These are phyloP conservation scores for Drosophila ananassae DNA, from an alignment of 1,140 invertebrate genomes.

Conservation along the genomic window DNA sequence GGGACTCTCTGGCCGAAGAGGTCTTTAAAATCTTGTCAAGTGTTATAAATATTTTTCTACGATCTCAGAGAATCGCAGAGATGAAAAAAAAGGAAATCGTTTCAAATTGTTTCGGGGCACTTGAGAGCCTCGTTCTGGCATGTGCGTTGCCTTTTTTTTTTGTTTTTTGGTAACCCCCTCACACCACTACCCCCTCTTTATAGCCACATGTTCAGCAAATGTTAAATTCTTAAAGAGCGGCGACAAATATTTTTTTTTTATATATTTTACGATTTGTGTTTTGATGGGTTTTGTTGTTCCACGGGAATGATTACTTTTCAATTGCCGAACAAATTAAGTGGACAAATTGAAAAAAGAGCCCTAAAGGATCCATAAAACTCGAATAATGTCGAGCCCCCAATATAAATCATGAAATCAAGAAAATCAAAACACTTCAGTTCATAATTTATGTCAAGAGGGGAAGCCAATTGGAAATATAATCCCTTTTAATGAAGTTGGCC, in stretches of 20 bases:
- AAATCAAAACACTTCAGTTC: slow-evolving; percentile 49
- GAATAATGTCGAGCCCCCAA: slow-evolving; percentile 35
- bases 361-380: slow-evolving; percentile 53
- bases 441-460: slow-evolving; percentile 20
- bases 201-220: slow-evolving; percentile 75
- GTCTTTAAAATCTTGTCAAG: slow-evolving; percentile 73
- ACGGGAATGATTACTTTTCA: slow-evolving; percentile 34
- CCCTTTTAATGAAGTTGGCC: slow-evolving; percentile 54
- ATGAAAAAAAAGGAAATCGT: slow-evolving; percentile 53
- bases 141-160: slow-evolving; percentile 5
- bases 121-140: slow-evolving; percentile 49
- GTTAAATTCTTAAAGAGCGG: slow-evolving; percentile 41
- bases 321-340: slow-evolving; percentile 56
- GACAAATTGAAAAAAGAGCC: slow-evolving; percentile 64
- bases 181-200: background rate
- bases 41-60: slow-evolving; percentile 80
- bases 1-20: slow-evolving; percentile 23
- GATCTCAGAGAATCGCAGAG: slow-evolving; percentile 18
- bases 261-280: slow-evolving; percentile 33
- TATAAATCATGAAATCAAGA: slow-evolving; percentile 49
- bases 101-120: slow-evolving; percentile 62
- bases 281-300: slow-evolving; percentile 19
- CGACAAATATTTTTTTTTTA: slow-evolving; percentile 56
- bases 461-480: slow-evolving; percentile 58
- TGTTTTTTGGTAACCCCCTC: slow-evolving; percentile 22